phyloP scores from a whole-genome alignment of 2,113 vertebrate species.

The Ginglymostoma cirratum region DNA sequence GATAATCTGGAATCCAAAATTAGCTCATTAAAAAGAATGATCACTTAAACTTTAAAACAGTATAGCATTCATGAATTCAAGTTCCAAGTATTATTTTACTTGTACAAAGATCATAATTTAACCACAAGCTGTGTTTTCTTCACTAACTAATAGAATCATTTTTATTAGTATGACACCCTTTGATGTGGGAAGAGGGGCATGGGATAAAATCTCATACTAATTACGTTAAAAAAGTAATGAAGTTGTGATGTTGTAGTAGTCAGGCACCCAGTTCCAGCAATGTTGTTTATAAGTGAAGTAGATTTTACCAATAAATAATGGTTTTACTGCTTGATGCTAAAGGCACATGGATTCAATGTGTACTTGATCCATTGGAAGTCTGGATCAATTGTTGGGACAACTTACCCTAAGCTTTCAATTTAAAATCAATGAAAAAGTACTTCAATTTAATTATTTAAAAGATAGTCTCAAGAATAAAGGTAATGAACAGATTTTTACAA shows the following conservation, averaged over 20 bases:
- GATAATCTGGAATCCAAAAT: not conserved
- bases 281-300: not conserved
- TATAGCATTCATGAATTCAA: not conserved
- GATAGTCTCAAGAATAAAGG: not conserved
- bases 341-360: conserved; percentile 2
- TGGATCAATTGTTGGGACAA: not conserved
- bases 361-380: not conserved
- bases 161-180: not conserved
- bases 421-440: not conserved
- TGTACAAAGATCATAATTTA: not conserved
- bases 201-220: not conserved
- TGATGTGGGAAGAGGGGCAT: not conserved
- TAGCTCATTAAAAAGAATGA: not conserved
- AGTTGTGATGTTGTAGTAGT: not conserved
- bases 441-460: not conserved
- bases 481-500: not conserved
- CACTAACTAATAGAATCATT: not conserved
- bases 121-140: not conserved
- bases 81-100: not conserved
- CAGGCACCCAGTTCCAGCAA: not conserved
- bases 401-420: not conserved
- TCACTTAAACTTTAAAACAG: not conserved
- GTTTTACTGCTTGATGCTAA: not conserved
- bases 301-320: not conserved
- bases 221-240: not conserved